Evolutionary conservation across 2,113 vertebrate genomes (phyloP).

Genomic region (Pavo muticus): DNA sequence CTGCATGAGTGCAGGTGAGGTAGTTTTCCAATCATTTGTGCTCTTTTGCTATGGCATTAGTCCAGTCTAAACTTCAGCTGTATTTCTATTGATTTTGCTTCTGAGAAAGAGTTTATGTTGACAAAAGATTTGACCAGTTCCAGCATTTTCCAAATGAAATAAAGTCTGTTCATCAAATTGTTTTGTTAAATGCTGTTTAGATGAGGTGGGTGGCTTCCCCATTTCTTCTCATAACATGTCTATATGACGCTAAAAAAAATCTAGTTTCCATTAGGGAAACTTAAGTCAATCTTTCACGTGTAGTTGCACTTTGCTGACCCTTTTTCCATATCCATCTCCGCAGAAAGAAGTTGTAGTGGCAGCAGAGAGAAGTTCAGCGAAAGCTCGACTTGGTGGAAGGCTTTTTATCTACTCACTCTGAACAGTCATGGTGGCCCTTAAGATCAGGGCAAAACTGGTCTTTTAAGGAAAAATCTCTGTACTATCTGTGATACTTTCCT

Average conservation of each 20-base stretch:
- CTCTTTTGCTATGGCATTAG: background rate
- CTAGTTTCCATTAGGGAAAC: background rate
- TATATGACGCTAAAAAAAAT: background rate
- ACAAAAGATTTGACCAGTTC: background rate
- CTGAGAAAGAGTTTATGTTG: background rate
- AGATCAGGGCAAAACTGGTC: background rate
- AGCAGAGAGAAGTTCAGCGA: slow-evolving; percentile 78
- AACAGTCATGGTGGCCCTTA: background rate
- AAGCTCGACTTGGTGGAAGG: slow-evolving; percentile 78
- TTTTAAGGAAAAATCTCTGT: background rate
- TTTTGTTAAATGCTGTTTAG: background rate
- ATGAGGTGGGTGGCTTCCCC: background rate
- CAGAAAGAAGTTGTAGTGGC: slow-evolving; percentile 81
- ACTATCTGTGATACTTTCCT: background rate
- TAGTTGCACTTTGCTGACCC: background rate
- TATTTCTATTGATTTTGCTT: background rate
- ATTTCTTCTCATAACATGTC: background rate
- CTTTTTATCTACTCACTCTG: slow-evolving; percentile 77
- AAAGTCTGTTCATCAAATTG: background rate
- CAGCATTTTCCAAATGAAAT: background rate
- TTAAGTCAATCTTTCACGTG: background rate
- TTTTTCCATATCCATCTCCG: background rate
- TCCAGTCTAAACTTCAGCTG: background rate
- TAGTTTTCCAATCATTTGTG: background rate
- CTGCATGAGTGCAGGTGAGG: background rate